Base-by-base conservation (phyloP, 2,797 vertebrate species). In the Enteromius paludinosus region DNA sequence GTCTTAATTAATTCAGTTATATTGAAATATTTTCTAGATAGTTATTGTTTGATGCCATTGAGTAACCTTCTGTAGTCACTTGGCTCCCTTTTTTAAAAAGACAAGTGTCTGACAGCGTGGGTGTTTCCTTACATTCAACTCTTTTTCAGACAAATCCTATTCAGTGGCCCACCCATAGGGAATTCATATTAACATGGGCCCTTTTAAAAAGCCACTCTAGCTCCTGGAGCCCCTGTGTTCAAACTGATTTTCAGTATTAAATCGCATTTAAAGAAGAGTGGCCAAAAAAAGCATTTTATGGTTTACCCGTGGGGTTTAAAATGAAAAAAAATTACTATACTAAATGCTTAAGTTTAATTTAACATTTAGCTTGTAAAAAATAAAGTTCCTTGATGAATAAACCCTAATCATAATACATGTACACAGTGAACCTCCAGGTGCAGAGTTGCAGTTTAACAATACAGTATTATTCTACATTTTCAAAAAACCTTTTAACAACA, bases 401-500 rank as follows among this genome's bases (percentile, higher is more conserved):
- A 52, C 28, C 45, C 70, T 72, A 12, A 72, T 72, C 28, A 33
- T 1, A 5, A 59, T 41, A 8, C 2, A 38, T 25, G 52, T 17
- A 59, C 33, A 5, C n/a, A 74, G 49, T 56, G 33, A 74, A 74
- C 33, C 30, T 74, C 71, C 33, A 56, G 49, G 30, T 73, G 49
- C 30, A 38, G 20, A 23, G 72, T 17, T 56, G 72, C 72, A 41
- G 52, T 74, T 74, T 74, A 25, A 62, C 54, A 61, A 30, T 61
- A 61, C 8, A 38, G 9, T 7, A 18, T 61, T 61, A 62, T 61
- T 6, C 56, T 23, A 30, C 38, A 8, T 76, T 76, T 76, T 74
- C 72, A 23, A 25, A 78, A 78, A 78, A 47, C 3, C 64, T 14
- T 79, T 45, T 75, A 79, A 54, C 23, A 59, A n/a, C 65, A 43